Evolutionary conservation across 2,888 invertebrate species (phyloP), one percentile per base, ranked within the genome.

Genomic region (Drosophila sordidula): DNA sequence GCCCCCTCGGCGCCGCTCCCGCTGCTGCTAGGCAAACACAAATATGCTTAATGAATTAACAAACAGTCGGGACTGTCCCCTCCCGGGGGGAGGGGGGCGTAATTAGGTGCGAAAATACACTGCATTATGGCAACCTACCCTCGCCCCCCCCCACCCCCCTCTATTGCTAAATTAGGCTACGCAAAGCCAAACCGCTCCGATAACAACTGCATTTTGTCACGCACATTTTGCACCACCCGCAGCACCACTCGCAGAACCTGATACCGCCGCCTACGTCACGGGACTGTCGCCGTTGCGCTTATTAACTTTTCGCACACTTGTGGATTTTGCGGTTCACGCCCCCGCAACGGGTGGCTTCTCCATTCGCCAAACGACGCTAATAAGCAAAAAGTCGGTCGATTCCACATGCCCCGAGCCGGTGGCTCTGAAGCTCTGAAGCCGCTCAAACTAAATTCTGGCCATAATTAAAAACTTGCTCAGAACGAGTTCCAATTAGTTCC

Each of bases 131-230:
- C 50, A 54, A 41, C 12, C 39, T 34, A 32, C 9, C 12, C 39
- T 4, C 12, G n/a, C n/a, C 11, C 4, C 1, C n/a, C 8, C 18
- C 18, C 12, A 0, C 36, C 42, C 22, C 44, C n/a, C 9, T 42
- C 9, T 42, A 29, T 11, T 44, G 49, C 68, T 29, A 62, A 73
- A 70, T 80, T 68, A 63, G 84, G 70, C 65, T 69, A 70, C 25
- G 62, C 73, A 71, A 82, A 71, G 61, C 45, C 9, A 50, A 46
- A 12, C 11, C 47, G 32, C 29, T 44, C 50, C 76, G 76, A 78
- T 71, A 78, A 73, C 56, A 69, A 82, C 34, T 81, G 81, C 82
- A 82, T 78, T 82, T 78, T 75, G 86, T 82, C 82, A 82, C 82
- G 82, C 86, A 85, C 75, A 65, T 75, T 70, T 49, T 61, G 42